phyloP scores from a whole-genome alignment of 2,888 invertebrate genomes.

The Nebria brevicollis region DNA sequence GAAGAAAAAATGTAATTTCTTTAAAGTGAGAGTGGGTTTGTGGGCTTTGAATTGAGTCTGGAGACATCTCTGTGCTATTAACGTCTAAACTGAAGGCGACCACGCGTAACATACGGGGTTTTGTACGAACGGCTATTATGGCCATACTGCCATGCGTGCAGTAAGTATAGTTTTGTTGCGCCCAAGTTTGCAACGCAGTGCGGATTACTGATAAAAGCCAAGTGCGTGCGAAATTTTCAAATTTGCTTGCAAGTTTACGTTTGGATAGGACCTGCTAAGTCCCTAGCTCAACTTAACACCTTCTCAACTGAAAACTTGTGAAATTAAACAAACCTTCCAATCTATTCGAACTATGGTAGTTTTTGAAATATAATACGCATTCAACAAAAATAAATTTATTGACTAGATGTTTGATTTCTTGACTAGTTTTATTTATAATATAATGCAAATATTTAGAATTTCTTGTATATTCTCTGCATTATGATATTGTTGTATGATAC shows the following conservation, averaged over 20 bases:
- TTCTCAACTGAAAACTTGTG: background rate
- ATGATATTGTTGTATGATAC: no score
- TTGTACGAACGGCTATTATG: constrained; percentile 17
- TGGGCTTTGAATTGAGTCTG: background rate
- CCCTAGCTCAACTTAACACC: constrained; percentile 7
- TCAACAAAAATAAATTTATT: no score
- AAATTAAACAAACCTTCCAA: no score
- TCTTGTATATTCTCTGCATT: no score
- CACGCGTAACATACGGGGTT: constrained; percentile 3
- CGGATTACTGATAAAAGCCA: constrained; percentile 25
- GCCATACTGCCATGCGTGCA: constrained; percentile 11
- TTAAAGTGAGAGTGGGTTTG: no score
- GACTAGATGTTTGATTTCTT: no score
- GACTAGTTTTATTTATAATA: no score
- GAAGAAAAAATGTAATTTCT: no score
- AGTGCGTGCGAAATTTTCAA: constrained; percentile 18
- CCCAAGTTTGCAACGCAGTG: constrained; percentile 4
- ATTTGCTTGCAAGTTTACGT: background rate
- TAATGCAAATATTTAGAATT: no score
- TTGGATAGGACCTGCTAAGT: constrained; percentile 14
- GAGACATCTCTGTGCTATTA: background rate
- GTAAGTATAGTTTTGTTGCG: background rate
- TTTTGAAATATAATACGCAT: no score
- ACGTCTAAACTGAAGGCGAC: background rate
- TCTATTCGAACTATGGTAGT: no score